A percentile compares a stretch with the other conserved stretches of the same genome.
Evolutionary conservation across 2,113 vertebrate species (phyloP).

Genomic region (Rallus limicola): DNA sequence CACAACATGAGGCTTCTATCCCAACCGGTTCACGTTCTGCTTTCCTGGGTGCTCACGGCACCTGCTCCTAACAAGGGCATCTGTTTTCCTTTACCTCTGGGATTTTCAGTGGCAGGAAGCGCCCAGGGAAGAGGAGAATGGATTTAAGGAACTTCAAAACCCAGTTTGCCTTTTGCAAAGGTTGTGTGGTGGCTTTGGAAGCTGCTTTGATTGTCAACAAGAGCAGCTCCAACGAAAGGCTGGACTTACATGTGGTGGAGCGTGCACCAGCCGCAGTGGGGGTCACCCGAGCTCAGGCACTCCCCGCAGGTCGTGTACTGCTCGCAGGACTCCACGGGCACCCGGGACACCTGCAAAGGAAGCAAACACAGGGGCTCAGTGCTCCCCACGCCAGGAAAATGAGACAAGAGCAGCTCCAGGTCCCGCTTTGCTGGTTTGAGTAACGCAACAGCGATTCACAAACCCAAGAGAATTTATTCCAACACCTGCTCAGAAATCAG

Average conservation of each 20-base stretch:
- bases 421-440: rapidly evolving
- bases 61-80: not conserved
- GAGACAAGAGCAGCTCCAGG: not conserved
- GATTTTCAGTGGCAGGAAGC: rapidly evolving
- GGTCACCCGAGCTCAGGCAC: conserved; percentile 95
- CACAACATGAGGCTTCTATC: not conserved
- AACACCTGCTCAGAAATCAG: not conserved
- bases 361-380: not conserved
- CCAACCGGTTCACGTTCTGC: not conserved
- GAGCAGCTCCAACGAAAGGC: not conserved
- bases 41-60: rapidly evolving
- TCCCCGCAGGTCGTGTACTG: conserved; percentile 94
- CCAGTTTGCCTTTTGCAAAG: rapidly evolving
- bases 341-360: conserved; percentile 85
- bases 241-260: conserved; percentile 95
- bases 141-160: not conserved
- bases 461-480: not conserved
- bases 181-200: not conserved
- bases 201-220: not conserved
- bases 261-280: conserved; percentile 97
- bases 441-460: rapidly evolving
- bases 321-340: conserved; percentile 94
- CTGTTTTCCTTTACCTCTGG: not conserved
- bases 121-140: not conserved
- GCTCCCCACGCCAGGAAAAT: not conserved